Evolutionary conservation across 2,113 vertebrate genomes (phyloP), one percentile per base, ranked within the genome.

Genomic region (Phaethornis superciliosus): DNA sequence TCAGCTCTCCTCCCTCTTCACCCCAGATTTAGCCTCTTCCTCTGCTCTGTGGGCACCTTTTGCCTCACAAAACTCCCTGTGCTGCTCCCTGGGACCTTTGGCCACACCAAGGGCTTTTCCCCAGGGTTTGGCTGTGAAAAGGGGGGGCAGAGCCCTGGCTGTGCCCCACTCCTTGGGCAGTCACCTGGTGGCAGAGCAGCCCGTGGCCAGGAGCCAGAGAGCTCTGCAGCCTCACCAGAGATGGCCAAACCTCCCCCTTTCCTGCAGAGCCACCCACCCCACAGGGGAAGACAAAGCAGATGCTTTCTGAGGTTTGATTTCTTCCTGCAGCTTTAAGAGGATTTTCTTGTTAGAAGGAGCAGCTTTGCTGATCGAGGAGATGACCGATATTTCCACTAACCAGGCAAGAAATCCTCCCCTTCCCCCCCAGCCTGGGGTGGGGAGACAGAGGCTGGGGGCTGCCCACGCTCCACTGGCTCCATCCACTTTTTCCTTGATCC

Each of bases 41-140:
- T 9, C 7, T 8, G 70, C 40, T 46, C 0, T 0, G 2, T 0
- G 5, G 1, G 8, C 37, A 21, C 47, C 3, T 30, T 47, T 47
- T 62, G 20, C 46, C 60, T 26, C 22, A 0, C 19, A 4, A 7
- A 52, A 10, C 24, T 32, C 80, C 67, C 16, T 4, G 5, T 1
- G 0, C 23, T 13, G 49, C 40, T 64, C 82, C 4, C 0, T 0
- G 62, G 47, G 62, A 35, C 6, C 30, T 35, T 16, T 1, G 6
- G 44, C 21, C 30, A 3, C 0, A 0, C 5, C 7, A 0, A 27
- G 21, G 54, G 51, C 10, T 42, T 42, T 37, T 12, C n/a, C 52
- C n/a, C 28, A 33, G 22, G 11, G 4, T 22, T 17, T 17, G 46
- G 44, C 3, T 1, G 0, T 27, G 12, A 6, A n/a, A 20, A 1